Evolutionary conservation across 2,113 vertebrate species (phyloP), one percentile per base, ranked within the genome.

Genomic region (Eleginops maclovinus): DNA sequence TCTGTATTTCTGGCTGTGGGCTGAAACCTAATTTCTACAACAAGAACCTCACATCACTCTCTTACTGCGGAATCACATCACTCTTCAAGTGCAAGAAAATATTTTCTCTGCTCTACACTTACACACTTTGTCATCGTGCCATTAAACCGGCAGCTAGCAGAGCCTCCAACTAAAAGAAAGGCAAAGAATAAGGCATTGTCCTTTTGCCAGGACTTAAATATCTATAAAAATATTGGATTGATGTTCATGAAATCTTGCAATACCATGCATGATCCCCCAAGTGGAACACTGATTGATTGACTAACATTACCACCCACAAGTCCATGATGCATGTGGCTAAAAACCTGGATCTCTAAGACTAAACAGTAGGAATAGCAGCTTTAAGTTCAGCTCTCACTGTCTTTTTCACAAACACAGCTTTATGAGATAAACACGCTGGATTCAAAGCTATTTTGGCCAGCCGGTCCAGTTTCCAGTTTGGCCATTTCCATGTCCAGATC

Each of bases 381-480:
- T 55, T 36, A n/a, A n/a, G 60, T n/a, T 17, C 49, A 75, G 40
- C 70, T 16, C 26, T 59, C n/a, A 24, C 19, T 22, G 14, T n/a
- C 51, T 54, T 43, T 41, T 46, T 31, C 10, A 51, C n/a, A 50
- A 68, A 75, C 1, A 69, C 17, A 55, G 22, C 46, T 70, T 70
- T 56, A 76, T 41, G 69, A 73, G 21, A 54, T 9, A 51, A 68
- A 86, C 47, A 50, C 9, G 1, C 9, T 6, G 15, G 74, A 65
- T 73, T 87, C 77, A 69, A 4, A 9, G 51, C 3, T 31, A 26
- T 49, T 62, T 75, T 74, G 64, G 78, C 41, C 0, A 68, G 53
- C 14, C 51, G 44, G 70, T 82, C 46, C 76, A 44, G 28, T 85
- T 84, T 72, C 49, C 54, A 72, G 21, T 75, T 84, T 53, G 51